These are phyloP conservation scores for Papilio helenus DNA, from an alignment of 1,140 invertebrate genomes.

Conservation along the genomic window DNA sequence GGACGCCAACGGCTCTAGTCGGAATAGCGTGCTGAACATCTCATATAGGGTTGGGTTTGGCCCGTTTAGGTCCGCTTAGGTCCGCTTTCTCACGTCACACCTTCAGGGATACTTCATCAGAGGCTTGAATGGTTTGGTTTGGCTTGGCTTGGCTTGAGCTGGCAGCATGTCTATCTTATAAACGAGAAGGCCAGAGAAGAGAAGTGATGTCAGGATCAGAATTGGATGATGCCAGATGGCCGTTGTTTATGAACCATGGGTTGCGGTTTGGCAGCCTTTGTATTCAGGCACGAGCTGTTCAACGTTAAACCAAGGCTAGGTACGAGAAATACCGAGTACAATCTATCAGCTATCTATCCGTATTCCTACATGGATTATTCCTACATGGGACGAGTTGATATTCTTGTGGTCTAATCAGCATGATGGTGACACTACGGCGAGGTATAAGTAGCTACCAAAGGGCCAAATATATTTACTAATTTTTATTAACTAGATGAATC, in stretches of 20 bases:
- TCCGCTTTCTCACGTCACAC: conserved; percentile 2
- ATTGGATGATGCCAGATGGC: not conserved
- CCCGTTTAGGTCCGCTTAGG: conserved; percentile 2
- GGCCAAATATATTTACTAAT: too few relatives aligned
- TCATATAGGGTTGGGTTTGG: conserved; percentile 2
- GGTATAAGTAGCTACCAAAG: too few relatives aligned
- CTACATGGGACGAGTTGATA: too few relatives aligned
- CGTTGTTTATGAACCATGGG: conserved; percentile 3
- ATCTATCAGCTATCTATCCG: not conserved
- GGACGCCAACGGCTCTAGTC: too few relatives aligned
- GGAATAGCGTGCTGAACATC: too few relatives aligned
- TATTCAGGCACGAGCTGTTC: not conserved
- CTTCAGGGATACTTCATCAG: not conserved
- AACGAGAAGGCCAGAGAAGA: not conserved
- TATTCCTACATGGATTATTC: too few relatives aligned
- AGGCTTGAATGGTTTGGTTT: conserved; percentile 4
- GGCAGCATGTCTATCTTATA: not conserved
- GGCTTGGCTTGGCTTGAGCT: conserved; percentile 2
- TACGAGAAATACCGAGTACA: not conserved
- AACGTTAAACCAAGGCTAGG: not conserved
- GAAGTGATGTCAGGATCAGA: not conserved
- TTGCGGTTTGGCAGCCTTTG: conserved; percentile 2
- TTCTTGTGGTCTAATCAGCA: too few relatives aligned
- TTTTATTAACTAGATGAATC: too few relatives aligned
- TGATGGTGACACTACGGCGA: too few relatives aligned